phyloP scores from a whole-genome alignment of 2,797 vertebrate genomes.

The Crenuchus spilurus region DNA sequence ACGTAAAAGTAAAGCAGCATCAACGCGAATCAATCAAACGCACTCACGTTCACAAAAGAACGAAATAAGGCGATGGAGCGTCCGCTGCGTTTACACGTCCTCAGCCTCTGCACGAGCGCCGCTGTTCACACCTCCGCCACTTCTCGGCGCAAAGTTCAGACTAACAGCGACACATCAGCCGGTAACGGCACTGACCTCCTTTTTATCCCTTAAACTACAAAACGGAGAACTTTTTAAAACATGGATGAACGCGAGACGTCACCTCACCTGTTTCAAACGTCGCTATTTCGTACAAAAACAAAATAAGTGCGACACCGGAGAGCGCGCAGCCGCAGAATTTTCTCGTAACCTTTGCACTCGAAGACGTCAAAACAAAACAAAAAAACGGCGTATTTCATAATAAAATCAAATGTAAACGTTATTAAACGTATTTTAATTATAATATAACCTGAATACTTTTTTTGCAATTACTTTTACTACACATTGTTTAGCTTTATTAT shows the following conservation, averaged over 20 bases:
- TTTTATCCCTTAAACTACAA: background rate
- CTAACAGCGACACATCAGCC: background rate
- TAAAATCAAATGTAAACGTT: no score
- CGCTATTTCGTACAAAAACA: constrained; percentile 60
- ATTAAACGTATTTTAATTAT: no score
- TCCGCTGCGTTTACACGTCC: constrained; percentile 48
- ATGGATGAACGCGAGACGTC: background rate
- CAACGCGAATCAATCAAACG: no score
- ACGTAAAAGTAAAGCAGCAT: no score
- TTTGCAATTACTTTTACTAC: no score
- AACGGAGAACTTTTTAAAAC: background rate
- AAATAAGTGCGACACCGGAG: constrained; percentile 67
- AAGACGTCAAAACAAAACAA: constrained; percentile 53
- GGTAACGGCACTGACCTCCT: no score
- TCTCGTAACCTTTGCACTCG: constrained; percentile 69
- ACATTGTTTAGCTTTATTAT: no score
- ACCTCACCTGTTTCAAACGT: constrained; percentile 63
- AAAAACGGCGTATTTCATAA: no score
- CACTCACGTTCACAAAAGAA: background rate
- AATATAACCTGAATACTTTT: background rate
- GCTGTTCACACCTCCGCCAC: background rate
- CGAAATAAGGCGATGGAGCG: background rate
- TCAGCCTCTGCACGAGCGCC: background rate
- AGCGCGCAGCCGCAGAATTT: constrained; percentile 62
- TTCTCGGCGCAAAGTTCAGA: constrained; percentile 8